Evolutionary conservation across 1,140 invertebrate species (phyloP).

Genomic region (Scaptomyza graminum): DNA sequence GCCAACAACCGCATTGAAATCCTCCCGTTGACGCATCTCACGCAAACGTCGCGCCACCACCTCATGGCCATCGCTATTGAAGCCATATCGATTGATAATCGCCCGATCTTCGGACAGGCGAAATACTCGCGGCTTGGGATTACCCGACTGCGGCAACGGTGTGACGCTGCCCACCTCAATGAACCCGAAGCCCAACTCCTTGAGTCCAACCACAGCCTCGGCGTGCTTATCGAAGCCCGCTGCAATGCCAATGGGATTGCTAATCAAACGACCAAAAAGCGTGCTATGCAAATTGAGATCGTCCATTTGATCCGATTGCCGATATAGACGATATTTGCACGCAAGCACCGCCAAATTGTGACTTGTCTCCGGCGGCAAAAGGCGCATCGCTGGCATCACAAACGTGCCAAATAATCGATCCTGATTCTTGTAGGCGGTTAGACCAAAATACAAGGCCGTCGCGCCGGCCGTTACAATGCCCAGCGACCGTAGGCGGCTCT

Average conservation of each 20-base stretch:
- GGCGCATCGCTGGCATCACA: constrained; percentile 70
- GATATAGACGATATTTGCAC: constrained; percentile 90
- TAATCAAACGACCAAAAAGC: constrained; percentile 89
- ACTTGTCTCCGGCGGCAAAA: constrained; percentile 88
- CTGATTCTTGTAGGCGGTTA: constrained; percentile 50
- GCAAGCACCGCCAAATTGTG: constrained; percentile 90
- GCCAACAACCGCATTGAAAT: constrained; percentile 89
- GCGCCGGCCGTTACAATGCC: constrained; percentile 62
- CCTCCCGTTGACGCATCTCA: constrained; percentile 84
- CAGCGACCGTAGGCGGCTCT: constrained; percentile 61
- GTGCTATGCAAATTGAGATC: constrained; percentile 87
- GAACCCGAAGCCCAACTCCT: constrained; percentile 96
- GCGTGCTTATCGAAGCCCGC: constrained; percentile 99
- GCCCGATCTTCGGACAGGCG: constrained; percentile 92
- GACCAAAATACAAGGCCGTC: constrained; percentile 39
- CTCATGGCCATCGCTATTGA: constrained; percentile 97
- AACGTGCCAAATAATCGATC: constrained; percentile 39
- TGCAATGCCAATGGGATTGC: constrained; percentile 97
- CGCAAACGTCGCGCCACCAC: constrained; percentile 88
- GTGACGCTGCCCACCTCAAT: constrained; percentile 99
- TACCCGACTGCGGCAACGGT: constrained; percentile 95
- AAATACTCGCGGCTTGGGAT: constrained; percentile 96
- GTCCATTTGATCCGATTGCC: constrained; percentile 86
- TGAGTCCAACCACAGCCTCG: constrained; percentile 93
- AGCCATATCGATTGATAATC: constrained; percentile 95